Evolutionary conservation across 2,888 invertebrate species (phyloP), one percentile per base, ranked within the genome.

Genomic region (Drosophila demipolita): DNA sequence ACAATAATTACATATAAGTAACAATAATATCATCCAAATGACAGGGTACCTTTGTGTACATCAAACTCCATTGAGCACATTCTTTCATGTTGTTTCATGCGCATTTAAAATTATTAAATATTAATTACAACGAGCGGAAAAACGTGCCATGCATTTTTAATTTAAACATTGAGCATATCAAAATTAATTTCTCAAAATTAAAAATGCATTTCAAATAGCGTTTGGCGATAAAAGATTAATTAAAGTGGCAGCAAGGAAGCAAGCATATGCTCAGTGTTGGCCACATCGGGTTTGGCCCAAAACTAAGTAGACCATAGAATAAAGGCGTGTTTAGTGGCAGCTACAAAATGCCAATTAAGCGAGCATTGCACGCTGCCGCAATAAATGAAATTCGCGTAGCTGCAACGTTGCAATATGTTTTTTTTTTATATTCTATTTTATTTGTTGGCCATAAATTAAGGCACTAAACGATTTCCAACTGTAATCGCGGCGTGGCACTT

Each of bases 171-270:
- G 61, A 59, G 71, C 66, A 71, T 53, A 65, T 53, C 54, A 57
- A 73, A 84, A 79, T 82, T 70, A 68, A 71, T 89, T 87, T 75
- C 36, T 58, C 66, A 35, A 60, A 72, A 61, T 61, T 62, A 66
- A 78, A 87, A 85, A 83, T 74, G 71, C 70, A 83, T 74, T 83
- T 86, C 65, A 79, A 87, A 87, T 73, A 68, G 73, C 72, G 82
- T 88, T 84, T 61, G 68, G 65, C 80, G 87, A 88, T 88, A 80
- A 90, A 58, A 88, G 80, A 90, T 90, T 85, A 85, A 88, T 90
- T 90, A 79, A 90, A 84, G 66, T 68, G 84, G 78, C 84, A 67
- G 83, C 62, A 52, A 85, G 83, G 83, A 82, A 86, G 80, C 66
- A 50, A 85, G 80, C 66, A 50, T n/a, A 40, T 50, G 36, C 52